Conservation (phyloP, 2,888 invertebrate genomes). For the Adelognathus sp. region DNA sequence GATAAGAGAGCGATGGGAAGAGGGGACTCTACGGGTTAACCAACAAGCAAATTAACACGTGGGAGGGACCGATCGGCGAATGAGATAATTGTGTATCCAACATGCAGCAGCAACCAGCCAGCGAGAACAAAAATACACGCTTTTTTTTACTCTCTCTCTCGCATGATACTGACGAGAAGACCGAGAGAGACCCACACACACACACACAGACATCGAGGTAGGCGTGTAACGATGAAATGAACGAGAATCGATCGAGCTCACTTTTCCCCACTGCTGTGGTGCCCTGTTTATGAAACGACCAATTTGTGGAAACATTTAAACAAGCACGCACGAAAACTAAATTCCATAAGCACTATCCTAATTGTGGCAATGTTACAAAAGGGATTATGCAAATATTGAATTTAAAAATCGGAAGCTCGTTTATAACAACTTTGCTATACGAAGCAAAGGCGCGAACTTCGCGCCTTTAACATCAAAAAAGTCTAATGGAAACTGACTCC, state of each 20-base stretch:
- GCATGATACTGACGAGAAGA: neutral
- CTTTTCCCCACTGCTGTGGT: constrained; percentile 16
- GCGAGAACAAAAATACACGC: constrained; percentile 53
- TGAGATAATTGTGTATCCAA: constrained; percentile 77
- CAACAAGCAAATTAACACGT: constrained; percentile 81
- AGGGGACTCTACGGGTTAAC: constrained; percentile 71
- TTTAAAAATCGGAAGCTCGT: constrained; percentile 15
- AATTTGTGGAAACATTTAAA: neutral
- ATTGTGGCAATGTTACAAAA: constrained; percentile 16
- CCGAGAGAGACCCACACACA: constrained; percentile 24
- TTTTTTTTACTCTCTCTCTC: constrained; percentile 35
- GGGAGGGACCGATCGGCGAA: constrained; percentile 80
- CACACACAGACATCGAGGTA: constrained; percentile 35
- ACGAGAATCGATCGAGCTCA: constrained; percentile 51
- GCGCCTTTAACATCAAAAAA: no score
- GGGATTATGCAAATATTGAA: constrained; percentile 36
- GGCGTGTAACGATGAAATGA: constrained; percentile 50
- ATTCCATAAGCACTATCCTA: constrained; percentile 14
- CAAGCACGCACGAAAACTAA: constrained; percentile 7
- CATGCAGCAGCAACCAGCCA: constrained; percentile 69
- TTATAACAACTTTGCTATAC: neutral
- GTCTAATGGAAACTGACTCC: no score
- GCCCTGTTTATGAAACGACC: constrained; percentile 5
- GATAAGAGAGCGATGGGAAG: constrained; percentile 41
- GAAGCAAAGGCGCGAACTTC: no score